phyloP scores from a whole-genome alignment of 1,140 invertebrate genomes.

The Cylas formicarius region DNA sequence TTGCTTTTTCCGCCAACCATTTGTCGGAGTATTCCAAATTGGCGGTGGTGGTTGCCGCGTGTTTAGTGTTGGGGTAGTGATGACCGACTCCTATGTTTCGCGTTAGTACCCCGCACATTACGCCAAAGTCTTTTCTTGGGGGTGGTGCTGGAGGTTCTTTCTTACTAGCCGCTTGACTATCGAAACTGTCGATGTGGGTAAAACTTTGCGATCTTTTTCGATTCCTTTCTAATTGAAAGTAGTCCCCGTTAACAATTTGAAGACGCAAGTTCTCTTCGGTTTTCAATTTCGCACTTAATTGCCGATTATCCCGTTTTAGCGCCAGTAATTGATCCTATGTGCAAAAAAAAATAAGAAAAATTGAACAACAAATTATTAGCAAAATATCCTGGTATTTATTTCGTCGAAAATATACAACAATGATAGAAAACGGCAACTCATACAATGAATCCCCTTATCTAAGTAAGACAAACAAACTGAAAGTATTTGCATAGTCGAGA shows the following conservation, averaged over 20 bases:
- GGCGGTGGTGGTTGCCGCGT: slow-evolving; percentile 36
- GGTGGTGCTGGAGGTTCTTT: slow-evolving; percentile 24
- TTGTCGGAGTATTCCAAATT: slow-evolving; percentile 31
- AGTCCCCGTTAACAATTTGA: slow-evolving; percentile 42
- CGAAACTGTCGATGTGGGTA: slow-evolving; percentile 22
- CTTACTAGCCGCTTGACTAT: slow-evolving; percentile 14
- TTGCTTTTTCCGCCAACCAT: slow-evolving; percentile 37
- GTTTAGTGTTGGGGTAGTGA: slow-evolving; percentile 41
- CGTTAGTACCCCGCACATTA: slow-evolving; percentile 58
- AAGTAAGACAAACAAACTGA: too few relatives aligned
- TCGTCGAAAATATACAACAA: too few relatives aligned
- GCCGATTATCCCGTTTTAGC: slow-evolving; percentile 67
- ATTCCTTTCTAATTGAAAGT: slow-evolving; percentile 16
- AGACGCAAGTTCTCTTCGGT: slow-evolving; percentile 39
- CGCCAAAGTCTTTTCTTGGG: slow-evolving; percentile 54
- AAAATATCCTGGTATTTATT: too few relatives aligned
- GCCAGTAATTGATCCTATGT: too few relatives aligned
- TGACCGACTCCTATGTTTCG: slow-evolving; percentile 57
- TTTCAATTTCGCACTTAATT: slow-evolving; percentile 53
- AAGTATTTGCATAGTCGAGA: too few relatives aligned
- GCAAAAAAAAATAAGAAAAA: too few relatives aligned
- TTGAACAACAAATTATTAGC: too few relatives aligned
- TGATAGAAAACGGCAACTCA: too few relatives aligned
- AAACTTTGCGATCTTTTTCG: slow-evolving; percentile 30
- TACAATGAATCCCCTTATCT: too few relatives aligned